Conservation (phyloP, 2,888 invertebrate genomes). For the Scrobipalpa costella region DNA sequence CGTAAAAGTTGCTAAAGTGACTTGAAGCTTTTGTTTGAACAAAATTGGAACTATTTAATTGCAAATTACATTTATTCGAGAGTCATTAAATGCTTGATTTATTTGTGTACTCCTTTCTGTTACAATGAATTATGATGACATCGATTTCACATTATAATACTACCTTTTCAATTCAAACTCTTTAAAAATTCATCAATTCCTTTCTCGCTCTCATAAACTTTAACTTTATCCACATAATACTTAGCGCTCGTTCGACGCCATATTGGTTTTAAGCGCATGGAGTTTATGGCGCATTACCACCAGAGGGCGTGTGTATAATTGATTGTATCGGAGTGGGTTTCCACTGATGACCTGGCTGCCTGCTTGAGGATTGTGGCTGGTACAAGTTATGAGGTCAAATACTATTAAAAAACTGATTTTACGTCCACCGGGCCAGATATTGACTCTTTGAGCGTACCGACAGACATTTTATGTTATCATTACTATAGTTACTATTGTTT, state of each 20-base stretch:
- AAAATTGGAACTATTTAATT: slow-evolving; percentile 4
- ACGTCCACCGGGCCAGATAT: too few relatives aligned
- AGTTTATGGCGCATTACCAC: not conserved
- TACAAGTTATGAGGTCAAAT: not conserved
- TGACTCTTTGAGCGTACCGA: too few relatives aligned
- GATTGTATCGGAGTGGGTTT: slow-evolving; percentile 22
- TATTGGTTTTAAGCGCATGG: not conserved
- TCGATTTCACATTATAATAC: not conserved
- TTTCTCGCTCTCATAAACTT: not conserved
- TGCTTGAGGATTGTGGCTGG: slow-evolving; percentile 4
- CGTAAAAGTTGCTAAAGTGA: slow-evolving; percentile 9
- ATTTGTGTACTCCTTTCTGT: too few relatives aligned
- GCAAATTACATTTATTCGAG: not conserved
- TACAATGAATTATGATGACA: too few relatives aligned
- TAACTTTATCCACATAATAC: not conserved
- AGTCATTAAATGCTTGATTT: too few relatives aligned
- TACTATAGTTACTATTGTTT: too few relatives aligned
- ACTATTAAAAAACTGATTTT: not conserved
- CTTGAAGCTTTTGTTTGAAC: not conserved
- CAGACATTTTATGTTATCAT: too few relatives aligned
- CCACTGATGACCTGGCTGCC: too few relatives aligned
- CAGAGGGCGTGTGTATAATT: slow-evolving; percentile 20
- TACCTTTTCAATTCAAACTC: not conserved
- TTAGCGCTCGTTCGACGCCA: not conserved
- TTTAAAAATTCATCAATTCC: not conserved